A percentile compares a stretch with the other conserved stretches of the same genome.
Conservation (phyloP, 2,113 vertebrate species). For the Serilophus lunatus region DNA sequence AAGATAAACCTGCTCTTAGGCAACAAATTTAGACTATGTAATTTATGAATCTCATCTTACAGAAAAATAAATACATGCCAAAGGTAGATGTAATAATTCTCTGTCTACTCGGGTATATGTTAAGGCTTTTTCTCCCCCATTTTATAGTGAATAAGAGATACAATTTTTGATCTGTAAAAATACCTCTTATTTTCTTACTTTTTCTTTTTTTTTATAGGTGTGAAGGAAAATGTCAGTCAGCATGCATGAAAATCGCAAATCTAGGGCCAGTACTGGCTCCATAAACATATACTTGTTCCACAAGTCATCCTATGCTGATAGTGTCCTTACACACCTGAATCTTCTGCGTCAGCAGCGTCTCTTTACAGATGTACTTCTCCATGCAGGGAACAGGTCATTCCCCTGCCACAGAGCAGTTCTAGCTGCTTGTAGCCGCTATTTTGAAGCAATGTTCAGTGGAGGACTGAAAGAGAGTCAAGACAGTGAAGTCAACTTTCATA, state of each 20-base stretch:
- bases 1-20: conserved; percentile 70
- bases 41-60: conserved; percentile 40
- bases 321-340: conserved; percentile 81
- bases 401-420: conserved; percentile 82
- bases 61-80: background rate
- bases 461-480: conserved; percentile 83
- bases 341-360: conserved; percentile 81
- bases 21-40: conserved; percentile 45
- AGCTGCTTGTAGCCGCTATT: conserved; percentile 82
- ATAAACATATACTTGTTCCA: conserved; percentile 85
- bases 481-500: conserved; percentile 83
- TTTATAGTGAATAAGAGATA: background rate
- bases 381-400: conserved; percentile 79
- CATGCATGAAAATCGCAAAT: conserved; percentile 84
- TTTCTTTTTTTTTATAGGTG: conserved; percentile 65
- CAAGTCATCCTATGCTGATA: conserved; percentile 84
- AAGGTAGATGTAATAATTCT: conserved; percentile 1
- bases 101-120: background rate
- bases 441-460: conserved; percentile 84
- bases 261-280: conserved; percentile 81
- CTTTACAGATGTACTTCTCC: conserved; percentile 82
- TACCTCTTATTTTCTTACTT: background rate
- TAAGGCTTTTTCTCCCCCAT: background rate
- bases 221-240: conserved; percentile 83
- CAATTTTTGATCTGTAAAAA: background rate